phyloP scores from a whole-genome alignment of 1,140 invertebrate genomes.

The Diorhabda carinulata region DNA sequence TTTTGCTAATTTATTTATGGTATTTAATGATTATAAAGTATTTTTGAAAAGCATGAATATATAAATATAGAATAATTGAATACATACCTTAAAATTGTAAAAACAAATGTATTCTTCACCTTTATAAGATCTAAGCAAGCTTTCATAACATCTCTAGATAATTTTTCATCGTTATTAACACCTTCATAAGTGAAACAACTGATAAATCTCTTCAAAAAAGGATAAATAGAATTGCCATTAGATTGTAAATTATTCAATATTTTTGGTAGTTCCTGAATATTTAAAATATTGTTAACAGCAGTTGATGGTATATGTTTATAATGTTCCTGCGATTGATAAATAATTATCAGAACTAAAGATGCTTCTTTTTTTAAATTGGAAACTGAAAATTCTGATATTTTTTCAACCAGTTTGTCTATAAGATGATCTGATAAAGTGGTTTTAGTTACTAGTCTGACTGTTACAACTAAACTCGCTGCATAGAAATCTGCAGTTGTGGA shows the following conservation, averaged over 20 bases:
- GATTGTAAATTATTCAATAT: conserved; percentile 52
- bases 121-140: conserved; percentile 54
- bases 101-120: conserved; percentile 49
- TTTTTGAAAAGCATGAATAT: neutral
- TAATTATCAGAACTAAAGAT: conserved; percentile 56
- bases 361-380: conserved; percentile 54
- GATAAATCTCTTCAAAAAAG: conserved; percentile 55
- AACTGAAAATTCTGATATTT: conserved; percentile 55
- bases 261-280: conserved; percentile 52
- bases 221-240: conserved; percentile 50
- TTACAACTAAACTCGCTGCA: conserved; percentile 70
- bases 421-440: conserved; percentile 58
- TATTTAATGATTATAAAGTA: too few species aligned
- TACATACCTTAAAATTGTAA: conserved; percentile 41
- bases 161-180: conserved; percentile 44
- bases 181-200: conserved; percentile 47
- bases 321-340: conserved; percentile 58
- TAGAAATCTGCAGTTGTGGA: conserved; percentile 66
- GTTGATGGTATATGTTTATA: conserved; percentile 50
- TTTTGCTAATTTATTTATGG: too few species aligned
- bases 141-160: conserved; percentile 48
- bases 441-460: conserved; percentile 64
- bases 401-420: conserved; percentile 59
- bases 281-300: conserved; percentile 50
- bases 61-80: neutral